These are phyloP conservation scores for Cherax quadricarinatus DNA, from an alignment of 1,140 invertebrate genomes.

Conservation along the genomic window DNA sequence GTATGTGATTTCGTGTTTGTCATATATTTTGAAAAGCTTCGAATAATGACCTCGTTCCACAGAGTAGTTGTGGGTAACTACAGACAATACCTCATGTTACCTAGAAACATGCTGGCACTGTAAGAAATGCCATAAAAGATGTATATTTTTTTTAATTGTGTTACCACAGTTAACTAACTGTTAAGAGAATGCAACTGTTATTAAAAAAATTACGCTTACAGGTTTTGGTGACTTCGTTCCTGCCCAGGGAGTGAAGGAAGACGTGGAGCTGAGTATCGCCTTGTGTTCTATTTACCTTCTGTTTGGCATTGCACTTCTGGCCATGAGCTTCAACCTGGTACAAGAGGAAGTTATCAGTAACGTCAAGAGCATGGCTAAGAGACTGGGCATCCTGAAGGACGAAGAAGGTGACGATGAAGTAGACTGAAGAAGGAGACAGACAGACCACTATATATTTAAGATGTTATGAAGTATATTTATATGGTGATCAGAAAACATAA, in stretches of 20 bases:
- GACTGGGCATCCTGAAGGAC: slow-evolving; percentile 89
- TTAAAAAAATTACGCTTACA: slow-evolving; percentile 22
- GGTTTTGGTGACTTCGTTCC: slow-evolving; percentile 96
- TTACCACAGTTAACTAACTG: background rate
- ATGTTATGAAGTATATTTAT: background rate
- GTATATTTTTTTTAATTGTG: background rate
- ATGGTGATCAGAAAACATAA: background rate
- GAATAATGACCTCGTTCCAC: too few relatives aligned
- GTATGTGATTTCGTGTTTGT: too few relatives aligned
- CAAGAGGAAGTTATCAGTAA: slow-evolving; percentile 93
- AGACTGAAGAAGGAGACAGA: background rate
- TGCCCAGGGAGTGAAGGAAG: slow-evolving; percentile 84
- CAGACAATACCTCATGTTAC: too few relatives aligned
- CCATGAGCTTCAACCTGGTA: slow-evolving; percentile 99
- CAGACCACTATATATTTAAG: background rate
- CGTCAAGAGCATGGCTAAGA: slow-evolving; percentile 88
- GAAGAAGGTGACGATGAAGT: slow-evolving; percentile 80
- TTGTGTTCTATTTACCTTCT: slow-evolving; percentile 94
- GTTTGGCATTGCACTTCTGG: slow-evolving; percentile 96
- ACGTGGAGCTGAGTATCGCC: slow-evolving; percentile 83
- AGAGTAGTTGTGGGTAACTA: too few relatives aligned
- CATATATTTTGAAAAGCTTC: too few relatives aligned
- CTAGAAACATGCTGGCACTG: too few relatives aligned
- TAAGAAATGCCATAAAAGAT: background rate
- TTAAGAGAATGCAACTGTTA: background rate